Evolutionary conservation across 2,888 invertebrate species (phyloP), one percentile per base, ranked within the genome.

Genomic region (Leptopilina myrica): DNA sequence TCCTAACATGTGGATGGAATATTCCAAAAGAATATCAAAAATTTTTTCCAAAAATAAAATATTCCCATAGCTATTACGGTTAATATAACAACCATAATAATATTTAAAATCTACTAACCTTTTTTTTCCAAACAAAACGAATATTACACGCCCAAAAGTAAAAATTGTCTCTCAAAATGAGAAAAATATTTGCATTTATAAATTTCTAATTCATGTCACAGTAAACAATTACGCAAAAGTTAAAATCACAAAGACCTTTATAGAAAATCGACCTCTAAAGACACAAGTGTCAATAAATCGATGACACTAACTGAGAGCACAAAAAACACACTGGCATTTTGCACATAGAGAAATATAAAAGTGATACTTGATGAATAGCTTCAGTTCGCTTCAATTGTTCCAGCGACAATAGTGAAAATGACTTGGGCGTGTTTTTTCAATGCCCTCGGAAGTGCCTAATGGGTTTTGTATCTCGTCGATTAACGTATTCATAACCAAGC

Each of bases 381-480:
- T 26, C 53, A 26, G 69, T 53, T 73, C 79, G 79, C 84, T 86
- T 85, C 86, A 86, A 86, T 86, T 86, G 86, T 86, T 80, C 78
- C 82, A 67, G 14, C 65, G 56, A 86, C 86, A 86, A 86, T 87
- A 76, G 80, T 79, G 84, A 84, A 86, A 87, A 87, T 83, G 85
- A 87, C 87, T 87, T 86, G 87, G 87, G 87, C 87, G 85, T 87
- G 87, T 77, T 73, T 67, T 43, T 76, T 20, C 53, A 67, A 67
- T 67, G 75, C 79, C 79, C 79, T 66, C 82, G 85, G 82, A 84
- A 83, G 79, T 84, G 82, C 85, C 86, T 87, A 87, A 87, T 87
- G 87, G 87, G 84, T 86, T 87, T 87, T 87, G 87, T 87, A 86
- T 86, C 84, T 84, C 87, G 85, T 84, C 87, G 87, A 87, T 87